Base-by-base conservation (phyloP, 2,888 invertebrate genomes). In the Embidobia sp. region DNA sequence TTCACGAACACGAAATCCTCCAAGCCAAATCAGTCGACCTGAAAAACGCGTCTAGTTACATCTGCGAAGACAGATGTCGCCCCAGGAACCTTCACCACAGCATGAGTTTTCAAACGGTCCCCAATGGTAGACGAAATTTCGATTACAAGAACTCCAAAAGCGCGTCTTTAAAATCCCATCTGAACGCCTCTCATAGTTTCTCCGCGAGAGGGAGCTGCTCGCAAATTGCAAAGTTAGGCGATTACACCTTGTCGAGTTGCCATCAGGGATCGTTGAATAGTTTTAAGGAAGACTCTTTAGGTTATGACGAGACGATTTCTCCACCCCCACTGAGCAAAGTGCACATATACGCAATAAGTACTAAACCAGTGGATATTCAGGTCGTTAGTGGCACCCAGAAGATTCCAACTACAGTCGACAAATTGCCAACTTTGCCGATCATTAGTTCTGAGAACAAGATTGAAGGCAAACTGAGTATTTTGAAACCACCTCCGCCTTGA, bases 401-500 rank as follows among this genome's bases (percentile, higher is more conserved):
- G 0, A 81, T 86, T 7, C 84, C 85, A 0, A 80, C 37, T 6
- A 81, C 87, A 1, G 84, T 88, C 5, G 84, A 87, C 13, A 80
- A 83, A 51, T 44, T 89, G 18, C 88, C 88, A 0, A 85, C 84
- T 0, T 67, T 89, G 11, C 88, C 88, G 3, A 86, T 88, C 13
- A 81, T 84, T 10, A 78, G 70, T 1, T 70, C 26, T 2, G 83
- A 81, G 1, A 69, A 74, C 18, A 81, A 78, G 42, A 8, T 33
- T n/a, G 80, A 80, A 0, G 49, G 61, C 27, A 90, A 87, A 61
- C 75, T 90, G 10, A 90, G 88, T 46, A 87, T 89, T 57, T 79
- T 90, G 18, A 86, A 89, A 72, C 90, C 90, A 3, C 89, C 90
- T 0, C 89, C 89, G 0, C 86, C 87, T 1, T 87, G 87, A 7